Base-by-base conservation (phyloP, 2,888 invertebrate genomes). In the Drosophila mercatorum region DNA sequence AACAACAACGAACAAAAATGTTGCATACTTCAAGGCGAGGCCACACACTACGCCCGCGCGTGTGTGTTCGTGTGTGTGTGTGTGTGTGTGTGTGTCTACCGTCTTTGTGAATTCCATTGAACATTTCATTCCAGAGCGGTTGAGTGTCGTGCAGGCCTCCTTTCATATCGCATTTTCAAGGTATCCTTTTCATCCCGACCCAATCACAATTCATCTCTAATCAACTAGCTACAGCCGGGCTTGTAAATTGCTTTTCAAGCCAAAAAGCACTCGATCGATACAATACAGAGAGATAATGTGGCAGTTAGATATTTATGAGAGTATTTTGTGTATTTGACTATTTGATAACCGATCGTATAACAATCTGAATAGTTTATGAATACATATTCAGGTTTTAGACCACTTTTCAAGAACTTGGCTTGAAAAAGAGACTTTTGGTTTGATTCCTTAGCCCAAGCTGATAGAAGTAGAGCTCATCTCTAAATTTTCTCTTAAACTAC, bases 1-100 rank as follows among this genome's bases (percentile, higher is more conserved):
- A 67, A 52, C 67, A 80, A 64, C 52, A 58, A 47, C 56, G 41
- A 66, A 51, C 59, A 60, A 56, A 62, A 62, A 51, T 68, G 71
- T 71, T 79, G 78, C 79, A 78, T 78, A 74, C 81, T 71, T 81
- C 68, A 78, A 56, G 78, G 79, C 70, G 59, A 52, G 28, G 49
- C 2, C 49, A 17, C 6, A 17, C 14, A 52, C 12, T 44, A 41
- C 51, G 49, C 58, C 14, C 36, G 68, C 14, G 26, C 17, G n/a
- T 36, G 22, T 22, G 22, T 22, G 40, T n/a, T 34, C 51, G 58
- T 62, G n/a, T 41, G 68, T 55, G 44, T 68, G n/a, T 36, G 60
- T 31, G 17, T 38, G 31, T 26, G 47, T 47, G 38, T 44, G 36
- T 64, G 14, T 44, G 47, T 40, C n/a, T 14, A 58, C 26, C 31